These are phyloP conservation scores for Tinamus major DNA, from an alignment of 2,797 vertebrate genomes.

Conservation along the genomic window DNA sequence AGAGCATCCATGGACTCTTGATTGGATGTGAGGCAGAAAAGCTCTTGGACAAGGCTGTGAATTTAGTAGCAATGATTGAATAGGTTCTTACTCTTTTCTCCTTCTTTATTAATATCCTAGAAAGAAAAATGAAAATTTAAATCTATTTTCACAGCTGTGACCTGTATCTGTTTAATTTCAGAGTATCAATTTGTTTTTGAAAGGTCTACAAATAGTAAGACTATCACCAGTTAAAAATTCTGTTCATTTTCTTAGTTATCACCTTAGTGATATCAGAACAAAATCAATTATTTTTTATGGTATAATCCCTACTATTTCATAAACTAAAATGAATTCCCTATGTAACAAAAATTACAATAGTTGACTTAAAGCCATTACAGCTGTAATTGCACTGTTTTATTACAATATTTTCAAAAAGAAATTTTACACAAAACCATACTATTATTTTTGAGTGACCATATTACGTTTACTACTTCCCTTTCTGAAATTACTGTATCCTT, in stretches of 20 bases:
- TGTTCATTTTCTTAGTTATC: slow-evolving; percentile 41
- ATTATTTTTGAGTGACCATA: background rate
- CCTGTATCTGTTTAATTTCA: background rate
- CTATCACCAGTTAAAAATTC: background rate
- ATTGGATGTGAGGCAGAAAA: background rate
- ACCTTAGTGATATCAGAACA: slow-evolving; percentile 10
- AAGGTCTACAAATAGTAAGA: background rate
- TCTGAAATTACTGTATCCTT: background rate
- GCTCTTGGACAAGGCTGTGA: background rate
- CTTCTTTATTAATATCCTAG: background rate
- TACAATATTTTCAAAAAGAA: background rate
- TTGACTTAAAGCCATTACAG: background rate
- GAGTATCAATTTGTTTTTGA: background rate
- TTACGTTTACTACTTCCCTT: background rate
- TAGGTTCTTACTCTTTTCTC: background rate
- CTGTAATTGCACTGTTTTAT: background rate
- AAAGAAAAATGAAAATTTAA: no score
- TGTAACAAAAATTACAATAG: background rate
- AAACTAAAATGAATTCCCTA: background rate
- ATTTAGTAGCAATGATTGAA: background rate
- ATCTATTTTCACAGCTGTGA: background rate
- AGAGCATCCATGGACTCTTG: background rate
- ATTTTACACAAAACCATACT: background rate
- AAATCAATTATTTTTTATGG: background rate
- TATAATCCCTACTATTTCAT: background rate